Evolutionary conservation across 2,113 vertebrate genomes (phyloP), one percentile per base, ranked within the genome.

Genomic region (Narcine bancroftii): DNA sequence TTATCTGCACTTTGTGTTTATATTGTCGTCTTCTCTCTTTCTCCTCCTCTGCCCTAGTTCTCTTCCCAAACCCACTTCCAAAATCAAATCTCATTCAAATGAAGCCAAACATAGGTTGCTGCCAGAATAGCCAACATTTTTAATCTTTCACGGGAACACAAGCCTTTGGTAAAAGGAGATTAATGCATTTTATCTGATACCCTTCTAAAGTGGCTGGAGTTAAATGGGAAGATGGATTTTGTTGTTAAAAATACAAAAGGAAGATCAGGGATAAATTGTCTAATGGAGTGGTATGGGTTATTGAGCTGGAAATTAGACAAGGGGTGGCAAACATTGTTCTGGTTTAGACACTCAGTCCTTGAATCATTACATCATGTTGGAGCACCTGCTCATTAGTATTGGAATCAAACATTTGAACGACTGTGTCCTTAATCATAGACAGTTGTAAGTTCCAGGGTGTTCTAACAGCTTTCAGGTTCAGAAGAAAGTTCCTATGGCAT

Each of bases 221-320:
- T 36, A 75, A 75, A 75, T 36, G 72, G 72, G 72, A 75, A 75
- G n/a, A 33, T 17, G 15, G 1, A 33, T 15, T 75, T 75, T 6
- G n/a, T 36, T 75, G 39, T 39, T 36, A 75, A 75, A 75, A 75
- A 75, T 75, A 75, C 72, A 75, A 75, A 75, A 75, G n/a, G 72
- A 75, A 39, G 36, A 75, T 75, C n/a, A 75, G 72, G 39, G 72
- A n/a, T 15, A 19, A 75, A 39, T 75, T 39, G 72, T 36, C 72
- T 39, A 13, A 4, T 33, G 33, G 13, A 36, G 33, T 36, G 72
- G 33, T 2, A 29, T 13, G 15, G 10, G 72, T 33, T 36, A 73
- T 36, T 73, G 72, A 39, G 72, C 72, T 75, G n/a, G n/a, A 75
- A 39, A n/a, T 73, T 73, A 73, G n/a, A 13, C 71, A 73, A 24